Conservation (phyloP, 2,113 vertebrate species). For the Trichechus manatus region DNA sequence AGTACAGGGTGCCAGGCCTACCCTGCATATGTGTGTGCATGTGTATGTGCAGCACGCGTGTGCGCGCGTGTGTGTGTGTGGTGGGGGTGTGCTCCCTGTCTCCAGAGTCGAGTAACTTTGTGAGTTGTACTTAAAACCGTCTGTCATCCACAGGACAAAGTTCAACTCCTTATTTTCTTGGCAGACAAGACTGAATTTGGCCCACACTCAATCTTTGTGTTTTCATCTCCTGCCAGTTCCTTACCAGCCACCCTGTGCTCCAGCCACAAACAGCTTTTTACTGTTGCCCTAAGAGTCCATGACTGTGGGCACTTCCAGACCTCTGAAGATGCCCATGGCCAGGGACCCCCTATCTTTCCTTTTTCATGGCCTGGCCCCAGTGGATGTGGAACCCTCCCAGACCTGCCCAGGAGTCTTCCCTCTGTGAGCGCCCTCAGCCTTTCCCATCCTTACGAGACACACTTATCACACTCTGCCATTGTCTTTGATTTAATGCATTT, state of each 20-base stretch:
- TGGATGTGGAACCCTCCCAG: neutral
- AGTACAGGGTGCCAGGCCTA: too few relatives aligned
- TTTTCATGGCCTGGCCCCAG: too few relatives aligned
- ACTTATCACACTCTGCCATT: fast-evolving
- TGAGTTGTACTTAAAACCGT: neutral
- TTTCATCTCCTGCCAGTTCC: slow-evolving; percentile 42
- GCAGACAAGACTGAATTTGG: slow-evolving; percentile 1
- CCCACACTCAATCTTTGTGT: neutral
- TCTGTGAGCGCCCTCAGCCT: fast-evolving
- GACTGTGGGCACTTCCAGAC: neutral
- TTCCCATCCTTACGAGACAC: fast-evolving
- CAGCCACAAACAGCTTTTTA: neutral
- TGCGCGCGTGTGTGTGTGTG: fast-evolving
- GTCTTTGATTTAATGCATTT: neutral
- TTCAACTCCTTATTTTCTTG: neutral
- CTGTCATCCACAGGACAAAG: neutral
- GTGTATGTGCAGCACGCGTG: too few relatives aligned
- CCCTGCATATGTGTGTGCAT: too few relatives aligned
- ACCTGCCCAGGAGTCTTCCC: neutral
- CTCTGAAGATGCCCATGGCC: neutral
- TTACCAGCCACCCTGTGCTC: neutral
- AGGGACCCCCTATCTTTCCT: neutral
- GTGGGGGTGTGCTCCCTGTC: neutral
- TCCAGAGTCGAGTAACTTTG: neutral
- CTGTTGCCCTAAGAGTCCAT: neutral